Evolutionary conservation across 2,797 vertebrate genomes (phyloP).

Genomic region (Ciconia nigra): DNA sequence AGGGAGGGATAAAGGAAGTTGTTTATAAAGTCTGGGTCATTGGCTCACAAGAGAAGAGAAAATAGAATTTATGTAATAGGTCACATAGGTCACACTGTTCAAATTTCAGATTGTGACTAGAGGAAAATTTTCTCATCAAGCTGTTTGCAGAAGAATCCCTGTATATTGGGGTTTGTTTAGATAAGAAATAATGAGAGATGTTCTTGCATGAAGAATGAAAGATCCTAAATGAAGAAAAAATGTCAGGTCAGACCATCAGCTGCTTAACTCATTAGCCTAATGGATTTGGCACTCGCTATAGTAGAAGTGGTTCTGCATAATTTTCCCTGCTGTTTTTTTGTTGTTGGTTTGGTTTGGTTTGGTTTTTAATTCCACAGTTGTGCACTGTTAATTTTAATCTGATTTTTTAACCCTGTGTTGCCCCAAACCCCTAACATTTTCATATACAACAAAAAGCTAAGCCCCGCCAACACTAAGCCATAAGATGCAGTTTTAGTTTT

Average conservation of each 20-base stretch:
- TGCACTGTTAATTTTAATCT: neutral
- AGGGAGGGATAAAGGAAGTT: neutral
- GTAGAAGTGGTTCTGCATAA: neutral
- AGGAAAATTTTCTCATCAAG: neutral
- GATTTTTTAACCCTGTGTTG: neutral
- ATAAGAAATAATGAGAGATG: neutral
- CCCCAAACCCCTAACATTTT: neutral
- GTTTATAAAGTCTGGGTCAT: neutral
- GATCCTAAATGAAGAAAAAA: constrained; percentile 1
- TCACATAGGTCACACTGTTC: neutral
- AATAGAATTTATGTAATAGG: neutral
- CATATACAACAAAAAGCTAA: neutral
- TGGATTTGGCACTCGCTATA: neutral
- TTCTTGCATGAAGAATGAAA: neutral
- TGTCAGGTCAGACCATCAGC: neutral
- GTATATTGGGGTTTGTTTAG: neutral
- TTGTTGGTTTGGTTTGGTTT: neutral
- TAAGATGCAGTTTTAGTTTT: neutral
- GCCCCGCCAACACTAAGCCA: neutral
- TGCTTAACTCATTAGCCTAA: constrained; percentile 20
- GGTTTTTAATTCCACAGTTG: neutral
- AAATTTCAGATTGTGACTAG: neutral
- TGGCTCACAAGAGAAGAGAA: neutral
- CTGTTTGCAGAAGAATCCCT: neutral
- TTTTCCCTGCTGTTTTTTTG: neutral